A percentile compares a stretch with the other conserved stretches of the same genome.
These are phyloP conservation scores for Patella vulgata DNA, from an alignment of 1,140 invertebrate species.

Conservation along the genomic window DNA sequence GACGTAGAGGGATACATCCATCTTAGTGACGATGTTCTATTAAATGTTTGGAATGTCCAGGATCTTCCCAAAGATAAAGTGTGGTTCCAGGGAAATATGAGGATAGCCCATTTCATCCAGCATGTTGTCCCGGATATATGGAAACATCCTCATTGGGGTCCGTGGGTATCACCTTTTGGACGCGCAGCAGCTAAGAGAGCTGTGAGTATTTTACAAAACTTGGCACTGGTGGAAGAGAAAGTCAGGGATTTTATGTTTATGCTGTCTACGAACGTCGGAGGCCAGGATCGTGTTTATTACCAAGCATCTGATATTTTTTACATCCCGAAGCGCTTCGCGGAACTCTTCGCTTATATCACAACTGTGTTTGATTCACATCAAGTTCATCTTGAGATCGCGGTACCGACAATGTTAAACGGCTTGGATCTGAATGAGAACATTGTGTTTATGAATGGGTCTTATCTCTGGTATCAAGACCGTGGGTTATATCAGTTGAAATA, in stretches of 20 bases:
- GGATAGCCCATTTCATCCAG: constrained; percentile 3
- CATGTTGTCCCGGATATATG: constrained; percentile 8
- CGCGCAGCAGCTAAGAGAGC: neutral
- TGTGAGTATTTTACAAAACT: too few species aligned
- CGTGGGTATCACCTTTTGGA: neutral
- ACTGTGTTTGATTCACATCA: neutral
- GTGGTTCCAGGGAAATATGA: constrained; percentile 9
- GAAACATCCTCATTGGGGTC: constrained; percentile 4
- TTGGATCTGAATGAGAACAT: neutral
- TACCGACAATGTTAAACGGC: constrained; percentile 4
- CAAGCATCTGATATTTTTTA: constrained; percentile 14
- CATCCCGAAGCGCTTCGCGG: neutral
- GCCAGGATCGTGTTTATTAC: constrained; percentile 4
- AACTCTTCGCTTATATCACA: neutral
- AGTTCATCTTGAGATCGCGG: constrained; percentile 7
- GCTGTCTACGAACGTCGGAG: neutral
- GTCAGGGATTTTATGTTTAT: neutral
- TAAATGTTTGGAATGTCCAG: constrained; percentile 9
- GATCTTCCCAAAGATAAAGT: neutral
- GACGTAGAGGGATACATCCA: constrained; percentile 9
- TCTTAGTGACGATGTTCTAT: constrained; percentile 11
- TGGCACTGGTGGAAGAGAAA: too few species aligned
- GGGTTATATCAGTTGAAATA: neutral
- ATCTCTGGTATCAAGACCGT: constrained; percentile 10
- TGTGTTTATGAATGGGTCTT: neutral